A percentile compares a stretch with the other conserved stretches of the same genome.
Conservation (phyloP, 2,888 invertebrate genomes). For the Ennomos fuscantarius region DNA sequence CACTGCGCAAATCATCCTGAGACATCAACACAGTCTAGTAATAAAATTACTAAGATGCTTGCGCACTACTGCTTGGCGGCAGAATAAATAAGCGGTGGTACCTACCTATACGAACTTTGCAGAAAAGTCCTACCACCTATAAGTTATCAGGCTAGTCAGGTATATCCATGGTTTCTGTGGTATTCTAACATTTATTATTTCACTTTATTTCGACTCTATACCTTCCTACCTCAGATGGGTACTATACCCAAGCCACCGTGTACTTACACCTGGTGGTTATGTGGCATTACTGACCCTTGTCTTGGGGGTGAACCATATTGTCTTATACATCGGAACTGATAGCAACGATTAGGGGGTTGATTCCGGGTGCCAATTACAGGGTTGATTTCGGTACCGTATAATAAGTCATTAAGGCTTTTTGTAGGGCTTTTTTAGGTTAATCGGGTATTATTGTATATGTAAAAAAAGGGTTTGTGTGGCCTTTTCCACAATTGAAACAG, state of each 20-base stretch:
- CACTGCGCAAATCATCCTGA: too few species aligned
- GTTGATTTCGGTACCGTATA: slow-evolving; percentile 53
- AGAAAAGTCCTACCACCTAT: too few species aligned
- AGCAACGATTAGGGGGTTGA: slow-evolving; percentile 58
- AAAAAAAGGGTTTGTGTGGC: neutral
- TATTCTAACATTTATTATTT: too few species aligned
- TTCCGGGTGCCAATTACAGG: slow-evolving; percentile 51
- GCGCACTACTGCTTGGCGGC: too few species aligned
- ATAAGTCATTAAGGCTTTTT: slow-evolving; percentile 47
- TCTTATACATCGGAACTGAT: slow-evolving; percentile 66
- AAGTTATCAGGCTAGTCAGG: too few species aligned
- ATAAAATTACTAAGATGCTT: too few species aligned
- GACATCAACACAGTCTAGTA: too few species aligned
- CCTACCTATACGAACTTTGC: too few species aligned
- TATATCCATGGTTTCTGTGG: too few species aligned
- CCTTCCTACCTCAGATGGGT: slow-evolving; percentile 43
- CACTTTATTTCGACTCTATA: slow-evolving; percentile 33
- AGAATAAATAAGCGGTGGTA: too few species aligned
- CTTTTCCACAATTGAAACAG: too few species aligned
- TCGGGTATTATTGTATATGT: neutral
- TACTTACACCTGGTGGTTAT: slow-evolving; percentile 37
- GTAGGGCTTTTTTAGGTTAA: neutral
- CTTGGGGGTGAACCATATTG: slow-evolving; percentile 56
- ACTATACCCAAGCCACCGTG: neutral
- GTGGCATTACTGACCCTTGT: slow-evolving; percentile 10